Evolutionary conservation across 2,113 vertebrate species (phyloP).

Genomic region (Phasianus colchicus): DNA sequence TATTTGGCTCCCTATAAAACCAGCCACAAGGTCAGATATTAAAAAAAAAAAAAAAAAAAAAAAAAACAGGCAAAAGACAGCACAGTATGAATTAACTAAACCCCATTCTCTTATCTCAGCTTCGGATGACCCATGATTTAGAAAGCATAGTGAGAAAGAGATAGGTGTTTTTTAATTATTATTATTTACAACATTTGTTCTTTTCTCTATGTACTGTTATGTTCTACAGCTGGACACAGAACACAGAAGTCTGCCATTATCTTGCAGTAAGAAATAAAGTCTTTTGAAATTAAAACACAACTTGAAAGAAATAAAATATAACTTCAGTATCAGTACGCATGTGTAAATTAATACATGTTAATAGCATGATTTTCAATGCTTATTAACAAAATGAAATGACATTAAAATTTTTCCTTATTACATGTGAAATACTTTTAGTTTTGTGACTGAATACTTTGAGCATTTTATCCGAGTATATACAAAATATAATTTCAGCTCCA

Average conservation of each 20-base stretch:
- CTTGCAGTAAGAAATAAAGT: not conserved
- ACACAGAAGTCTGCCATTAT: not conserved
- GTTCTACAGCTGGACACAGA: not conserved
- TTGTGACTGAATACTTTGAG: not conserved
- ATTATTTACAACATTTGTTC: not conserved
- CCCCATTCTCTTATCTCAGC: not conserved
- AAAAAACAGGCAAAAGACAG: not conserved
- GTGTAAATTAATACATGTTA: not conserved
- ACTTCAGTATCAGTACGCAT: not conserved
- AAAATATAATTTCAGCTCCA: not conserved
- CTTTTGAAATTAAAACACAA: not conserved
- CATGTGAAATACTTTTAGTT: not conserved
- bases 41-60: not conserved
- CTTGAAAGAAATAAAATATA: not conserved
- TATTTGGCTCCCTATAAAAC: slow-evolving; percentile 18
- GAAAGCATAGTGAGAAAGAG: not conserved
- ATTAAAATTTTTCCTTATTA: not conserved
- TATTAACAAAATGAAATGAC: not conserved
- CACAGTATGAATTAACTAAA: not conserved
- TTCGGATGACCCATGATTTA: not conserved
- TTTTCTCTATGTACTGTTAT: not conserved
- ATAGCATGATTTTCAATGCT: not conserved
- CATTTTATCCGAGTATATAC: not conserved
- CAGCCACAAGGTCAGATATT: not conserved
- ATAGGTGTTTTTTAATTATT: not conserved